Conservation (phyloP, 2,888 invertebrate genomes). For the Octodonta nipae region DNA sequence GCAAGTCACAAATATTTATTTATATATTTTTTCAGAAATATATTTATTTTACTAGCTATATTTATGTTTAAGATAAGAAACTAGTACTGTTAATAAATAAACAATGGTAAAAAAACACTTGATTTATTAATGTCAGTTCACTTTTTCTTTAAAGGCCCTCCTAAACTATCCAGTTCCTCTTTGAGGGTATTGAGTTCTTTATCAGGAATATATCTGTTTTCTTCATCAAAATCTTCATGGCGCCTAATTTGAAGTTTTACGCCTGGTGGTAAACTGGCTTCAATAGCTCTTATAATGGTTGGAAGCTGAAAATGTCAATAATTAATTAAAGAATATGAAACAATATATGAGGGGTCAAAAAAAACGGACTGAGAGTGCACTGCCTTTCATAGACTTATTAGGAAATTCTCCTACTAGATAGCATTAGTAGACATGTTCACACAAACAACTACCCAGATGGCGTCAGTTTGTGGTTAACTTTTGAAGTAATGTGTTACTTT, state of each 20-base stretch:
- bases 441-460: too few species aligned
- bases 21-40: too few species aligned
- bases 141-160: slow-evolving; percentile 36
- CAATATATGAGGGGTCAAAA: too few species aligned
- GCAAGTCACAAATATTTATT: too few species aligned
- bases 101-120: not conserved
- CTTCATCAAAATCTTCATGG: slow-evolving; percentile 54
- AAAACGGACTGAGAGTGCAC: too few species aligned
- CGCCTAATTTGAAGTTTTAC: slow-evolving; percentile 56
- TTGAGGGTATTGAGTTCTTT: slow-evolving; percentile 62
- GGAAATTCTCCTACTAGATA: not conserved
- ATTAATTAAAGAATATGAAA: too few species aligned
- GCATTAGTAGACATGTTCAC: not conserved
- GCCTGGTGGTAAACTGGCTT: slow-evolving; percentile 64
- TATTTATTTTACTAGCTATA: too few species aligned
- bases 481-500: too few species aligned
- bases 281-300: slow-evolving; percentile 58
- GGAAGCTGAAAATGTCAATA: slow-evolving; percentile 46
- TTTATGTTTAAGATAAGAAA: too few species aligned
- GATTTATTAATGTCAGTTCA: not conserved
- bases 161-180: slow-evolving; percentile 56
- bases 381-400: too few species aligned
- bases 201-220: slow-evolving; percentile 73
- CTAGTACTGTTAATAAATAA: too few species aligned
- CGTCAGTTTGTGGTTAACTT: too few species aligned